These are phyloP conservation scores for Rana temporaria DNA, from an alignment of 2,113 vertebrate species.

Conservation along the genomic window DNA sequence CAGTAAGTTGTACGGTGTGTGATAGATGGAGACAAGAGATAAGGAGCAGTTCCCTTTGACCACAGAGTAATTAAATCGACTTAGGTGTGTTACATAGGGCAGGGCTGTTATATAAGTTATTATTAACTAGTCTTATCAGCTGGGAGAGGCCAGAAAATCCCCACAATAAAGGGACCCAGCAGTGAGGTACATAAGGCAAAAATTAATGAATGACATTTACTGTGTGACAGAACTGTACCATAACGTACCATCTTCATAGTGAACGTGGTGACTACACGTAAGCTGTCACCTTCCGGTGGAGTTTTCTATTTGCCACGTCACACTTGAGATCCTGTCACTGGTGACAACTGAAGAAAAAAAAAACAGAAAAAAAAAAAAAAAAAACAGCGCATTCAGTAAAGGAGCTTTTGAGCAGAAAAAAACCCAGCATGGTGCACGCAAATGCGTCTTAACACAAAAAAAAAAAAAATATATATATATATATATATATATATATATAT, in stretches of 20 bases:
- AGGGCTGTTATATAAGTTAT: background rate
- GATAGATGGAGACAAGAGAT: background rate
- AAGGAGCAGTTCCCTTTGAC: background rate
- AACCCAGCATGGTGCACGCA: too few relatives aligned
- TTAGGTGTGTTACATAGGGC: background rate
- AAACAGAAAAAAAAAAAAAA: too few relatives aligned
- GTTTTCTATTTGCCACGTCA: too few relatives aligned
- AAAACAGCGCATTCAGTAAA: too few relatives aligned
- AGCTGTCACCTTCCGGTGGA: too few relatives aligned
- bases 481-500: too few relatives aligned
- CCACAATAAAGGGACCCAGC: background rate
- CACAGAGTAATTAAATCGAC: background rate
- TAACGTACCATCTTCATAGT: background rate
- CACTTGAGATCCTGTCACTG: too few relatives aligned
- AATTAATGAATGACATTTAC: background rate
- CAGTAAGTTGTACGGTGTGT: background rate
- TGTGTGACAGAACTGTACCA: background rate
- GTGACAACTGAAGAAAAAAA: too few relatives aligned
- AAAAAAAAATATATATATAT: too few relatives aligned
- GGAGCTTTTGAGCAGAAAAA: too few relatives aligned
- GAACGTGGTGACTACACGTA: too few relatives aligned
- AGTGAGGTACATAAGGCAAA: background rate
- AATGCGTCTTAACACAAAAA: too few relatives aligned
- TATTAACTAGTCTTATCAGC: slow-evolving; percentile 22
- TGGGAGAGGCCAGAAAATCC: slow-evolving; percentile 16